A percentile compares a stretch with the other conserved stretches of the same genome.
Conservation (phyloP, 92 coral and sea anemone genomes). For the Scolanthus callimorphus region DNA sequence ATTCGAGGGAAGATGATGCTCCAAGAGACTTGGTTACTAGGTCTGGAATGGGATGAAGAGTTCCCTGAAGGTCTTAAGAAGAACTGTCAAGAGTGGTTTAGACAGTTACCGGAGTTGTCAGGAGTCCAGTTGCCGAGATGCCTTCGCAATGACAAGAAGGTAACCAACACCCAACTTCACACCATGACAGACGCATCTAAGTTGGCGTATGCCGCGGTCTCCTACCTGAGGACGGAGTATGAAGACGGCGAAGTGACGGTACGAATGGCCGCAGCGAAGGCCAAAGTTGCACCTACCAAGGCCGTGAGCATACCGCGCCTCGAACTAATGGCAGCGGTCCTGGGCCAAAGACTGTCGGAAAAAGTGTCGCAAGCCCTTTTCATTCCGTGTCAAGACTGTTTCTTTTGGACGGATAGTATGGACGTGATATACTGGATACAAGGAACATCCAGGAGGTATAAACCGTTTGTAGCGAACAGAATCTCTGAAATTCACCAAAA, state of each 20-base stretch:
- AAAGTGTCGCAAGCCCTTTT: slow-evolving; percentile 20
- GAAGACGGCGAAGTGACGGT: slow-evolving; percentile 19
- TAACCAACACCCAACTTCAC: slow-evolving; percentile 19
- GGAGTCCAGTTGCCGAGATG: no score
- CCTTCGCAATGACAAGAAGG: background rate
- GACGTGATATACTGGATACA: slow-evolving; percentile 25
- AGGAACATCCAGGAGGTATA: slow-evolving; percentile 30
- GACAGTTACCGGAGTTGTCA: no score
- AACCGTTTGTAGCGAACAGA: slow-evolving; percentile 32
- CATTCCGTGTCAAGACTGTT: slow-evolving; percentile 1
- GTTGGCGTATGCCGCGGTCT: slow-evolving; percentile 36
- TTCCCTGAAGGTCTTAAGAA: slow-evolving; percentile 23
- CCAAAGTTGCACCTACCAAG: no score
- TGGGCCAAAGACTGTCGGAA: no score
- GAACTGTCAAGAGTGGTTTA: slow-evolving; percentile 11
- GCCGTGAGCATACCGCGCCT: slow-evolving; percentile 10
- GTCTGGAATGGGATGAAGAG: slow-evolving; percentile 42
- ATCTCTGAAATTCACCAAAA: no score
- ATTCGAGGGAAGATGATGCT: no score
- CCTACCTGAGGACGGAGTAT: slow-evolving; percentile 22
- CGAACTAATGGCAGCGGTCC: no score
- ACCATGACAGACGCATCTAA: slow-evolving; percentile 34
- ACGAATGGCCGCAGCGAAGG: slow-evolving; percentile 41
- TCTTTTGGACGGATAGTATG: slow-evolving; percentile 49
- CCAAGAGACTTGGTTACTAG: slow-evolving; percentile 27